Conservation (phyloP, 2,888 invertebrate species). For the Flexamia atlantica region DNA sequence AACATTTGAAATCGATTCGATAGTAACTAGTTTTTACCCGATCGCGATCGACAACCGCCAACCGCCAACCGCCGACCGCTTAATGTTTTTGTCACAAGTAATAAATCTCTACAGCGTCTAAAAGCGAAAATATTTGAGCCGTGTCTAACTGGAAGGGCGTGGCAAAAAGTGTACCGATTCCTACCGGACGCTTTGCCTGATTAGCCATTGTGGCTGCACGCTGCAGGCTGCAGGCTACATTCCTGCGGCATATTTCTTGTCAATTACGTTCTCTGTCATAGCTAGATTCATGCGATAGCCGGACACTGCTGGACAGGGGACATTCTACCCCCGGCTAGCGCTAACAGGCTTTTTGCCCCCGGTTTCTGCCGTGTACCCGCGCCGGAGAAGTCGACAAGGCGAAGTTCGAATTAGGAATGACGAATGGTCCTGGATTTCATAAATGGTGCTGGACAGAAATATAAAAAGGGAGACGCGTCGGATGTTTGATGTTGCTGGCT, state of each 20-base stretch:
- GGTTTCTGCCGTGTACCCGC: neutral
- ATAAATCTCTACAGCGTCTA: conserved; percentile 57
- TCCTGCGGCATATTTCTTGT: conserved; percentile 49
- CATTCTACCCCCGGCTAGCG: conserved; percentile 27
- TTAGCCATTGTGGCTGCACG: conserved; percentile 37
- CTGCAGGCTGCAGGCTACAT: no score
- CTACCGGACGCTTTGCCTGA: conserved; percentile 23
- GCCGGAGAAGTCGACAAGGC: conserved; percentile 35
- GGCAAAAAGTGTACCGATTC: conserved; percentile 51
- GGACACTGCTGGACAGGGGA: conserved; percentile 7
- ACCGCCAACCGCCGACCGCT: conserved; percentile 46
- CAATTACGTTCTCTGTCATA: conserved; percentile 52
- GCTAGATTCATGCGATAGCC: conserved; percentile 41
- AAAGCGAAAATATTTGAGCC: conserved; percentile 56
- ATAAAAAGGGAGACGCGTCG: conserved; percentile 7
- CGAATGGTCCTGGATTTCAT: conserved; percentile 46
- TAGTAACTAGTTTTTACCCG: conserved; percentile 58
- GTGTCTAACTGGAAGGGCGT: conserved; percentile 54
- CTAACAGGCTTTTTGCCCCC: conserved; percentile 48
- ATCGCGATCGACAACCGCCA: conserved; percentile 38
- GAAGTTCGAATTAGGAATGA: conserved; percentile 48
- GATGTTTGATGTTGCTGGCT: conserved; percentile 6
- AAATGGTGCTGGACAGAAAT: conserved; percentile 52
- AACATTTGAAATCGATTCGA: conserved; percentile 58
- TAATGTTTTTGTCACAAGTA: conserved; percentile 54